Evolutionary conservation across 2,797 vertebrate genomes (phyloP), one percentile per base, ranked within the genome.

Genomic region (Carapus acus): DNA sequence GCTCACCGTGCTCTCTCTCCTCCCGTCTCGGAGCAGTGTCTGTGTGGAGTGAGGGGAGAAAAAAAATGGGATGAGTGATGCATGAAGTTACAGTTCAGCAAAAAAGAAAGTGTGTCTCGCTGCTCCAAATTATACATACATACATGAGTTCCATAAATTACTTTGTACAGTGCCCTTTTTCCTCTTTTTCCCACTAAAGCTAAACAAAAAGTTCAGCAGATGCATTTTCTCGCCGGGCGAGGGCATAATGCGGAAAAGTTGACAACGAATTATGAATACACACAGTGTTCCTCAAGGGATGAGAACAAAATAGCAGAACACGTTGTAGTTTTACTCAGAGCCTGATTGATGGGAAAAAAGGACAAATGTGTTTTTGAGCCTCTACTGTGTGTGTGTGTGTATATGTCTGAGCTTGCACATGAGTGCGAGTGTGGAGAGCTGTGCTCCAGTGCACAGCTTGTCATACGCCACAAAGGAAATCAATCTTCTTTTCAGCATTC

Each of bases 1-100:
- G 74, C 93, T 94, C 71, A 91, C 78, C 0, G 93, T 93, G 60
- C 91, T 94, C 64, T 94, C 93, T 22, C 90, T 81, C 68, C 90
- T 90, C 33, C 92, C 92, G 0, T 94, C 93, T 0, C 86, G 87
- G 52, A 91, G 74, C 50, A 92, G 83, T 0, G 89, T 92, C 93
- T 94, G 80, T 1, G 69, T 62, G 64, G 20, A 63, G 31, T 0
- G 6, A 49, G 53, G 41, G 34, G 20, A 44, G 19, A 36, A n/a
- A n/a, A n/a, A n/a, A n/a, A n/a, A n/a, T n/a, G n/a, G n/a, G n/a
- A n/a, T n/a, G n/a, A n/a, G n/a, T n/a, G n/a, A n/a, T n/a, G n/a
- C n/a, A n/a, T n/a, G n/a, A n/a, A n/a, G n/a, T n/a, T n/a, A n/a
- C n/a, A n/a, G n/a, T n/a, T n/a, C n/a, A n/a, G 21, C 27, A 21